Evolutionary conservation across 2,113 vertebrate species (phyloP).

Genomic region (Pheucticus melanocephalus): DNA sequence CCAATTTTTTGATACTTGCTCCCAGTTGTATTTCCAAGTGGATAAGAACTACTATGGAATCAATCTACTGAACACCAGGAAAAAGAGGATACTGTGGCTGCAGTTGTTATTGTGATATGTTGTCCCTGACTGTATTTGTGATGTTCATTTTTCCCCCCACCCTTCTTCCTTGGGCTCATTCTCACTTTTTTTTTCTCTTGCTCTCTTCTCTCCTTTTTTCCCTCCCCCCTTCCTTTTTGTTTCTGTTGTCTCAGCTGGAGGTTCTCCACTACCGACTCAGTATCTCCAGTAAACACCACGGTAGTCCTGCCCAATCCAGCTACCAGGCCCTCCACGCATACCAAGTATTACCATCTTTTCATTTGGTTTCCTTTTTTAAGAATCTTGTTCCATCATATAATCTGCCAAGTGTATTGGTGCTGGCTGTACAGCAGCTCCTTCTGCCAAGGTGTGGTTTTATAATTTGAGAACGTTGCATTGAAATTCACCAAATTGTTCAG

Average conservation of each 20-base stretch:
- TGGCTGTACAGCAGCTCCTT: background rate
- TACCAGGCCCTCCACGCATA: constrained; percentile 96
- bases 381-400: constrained; percentile 44
- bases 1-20: background rate
- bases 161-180: constrained; percentile 52
- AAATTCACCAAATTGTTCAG: background rate
- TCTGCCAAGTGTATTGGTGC: constrained; percentile 41
- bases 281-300: constrained; percentile 93
- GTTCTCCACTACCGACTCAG: constrained; percentile 97
- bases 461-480: background rate
- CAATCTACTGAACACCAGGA: background rate
- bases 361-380: constrained; percentile 59
- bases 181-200: constrained; percentile 59
- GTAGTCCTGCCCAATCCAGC: constrained; percentile 86
- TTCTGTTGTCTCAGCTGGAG: constrained; percentile 91
- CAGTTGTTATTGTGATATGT: constrained; percentile 23
- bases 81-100: constrained; percentile 35
- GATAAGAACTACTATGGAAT: background rate
- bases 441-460: background rate
- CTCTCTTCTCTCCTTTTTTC: constrained; percentile 41
- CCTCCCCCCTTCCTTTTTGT: constrained; percentile 42
- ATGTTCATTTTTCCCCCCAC: constrained; percentile 56
- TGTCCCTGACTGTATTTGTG: constrained; percentile 66
- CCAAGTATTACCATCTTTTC: constrained; percentile 94
- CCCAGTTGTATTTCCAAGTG: background rate